Conservation (phyloP, 1,140 invertebrate genomes). For the Armadillidium nasatum region DNA sequence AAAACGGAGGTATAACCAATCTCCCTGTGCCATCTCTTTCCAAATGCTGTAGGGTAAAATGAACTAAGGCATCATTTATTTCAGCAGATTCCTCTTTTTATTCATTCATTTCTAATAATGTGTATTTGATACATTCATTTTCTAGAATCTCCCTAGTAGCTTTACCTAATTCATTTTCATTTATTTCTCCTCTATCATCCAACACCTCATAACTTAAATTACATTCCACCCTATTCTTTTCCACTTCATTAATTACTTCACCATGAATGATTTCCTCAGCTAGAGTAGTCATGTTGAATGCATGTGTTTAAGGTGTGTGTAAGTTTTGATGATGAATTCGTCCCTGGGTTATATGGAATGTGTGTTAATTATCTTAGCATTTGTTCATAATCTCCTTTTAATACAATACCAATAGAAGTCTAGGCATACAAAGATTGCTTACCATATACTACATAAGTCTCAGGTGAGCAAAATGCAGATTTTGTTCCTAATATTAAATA, state of each 20-base stretch:
- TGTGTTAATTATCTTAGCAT: not conserved
- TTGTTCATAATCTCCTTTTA: not conserved
- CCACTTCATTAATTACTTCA: no score
- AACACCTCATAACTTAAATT: not conserved
- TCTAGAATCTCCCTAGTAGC: no score
- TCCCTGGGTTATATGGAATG: not conserved
- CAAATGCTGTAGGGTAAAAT: not conserved
- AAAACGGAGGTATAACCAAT: no score
- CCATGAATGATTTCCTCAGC: no score
- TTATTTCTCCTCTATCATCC: no score
- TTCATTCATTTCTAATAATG: not conserved
- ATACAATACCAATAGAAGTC: not conserved
- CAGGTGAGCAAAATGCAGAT: not conserved
- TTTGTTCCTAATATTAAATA: not conserved
- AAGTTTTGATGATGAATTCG: no score
- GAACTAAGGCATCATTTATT: not conserved
- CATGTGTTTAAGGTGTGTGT: no score
- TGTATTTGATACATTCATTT: no score
- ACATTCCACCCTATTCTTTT: not conserved
- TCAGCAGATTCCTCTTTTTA: not conserved
- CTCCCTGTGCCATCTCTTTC: no score
- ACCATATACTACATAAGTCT: not conserved
- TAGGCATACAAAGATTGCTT: constrained; percentile 6
- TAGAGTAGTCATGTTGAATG: no score
- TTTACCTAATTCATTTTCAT: no score